Base-by-base conservation (phyloP, 2,113 vertebrate species). In the Periophthalmodon schlosseri region DNA sequence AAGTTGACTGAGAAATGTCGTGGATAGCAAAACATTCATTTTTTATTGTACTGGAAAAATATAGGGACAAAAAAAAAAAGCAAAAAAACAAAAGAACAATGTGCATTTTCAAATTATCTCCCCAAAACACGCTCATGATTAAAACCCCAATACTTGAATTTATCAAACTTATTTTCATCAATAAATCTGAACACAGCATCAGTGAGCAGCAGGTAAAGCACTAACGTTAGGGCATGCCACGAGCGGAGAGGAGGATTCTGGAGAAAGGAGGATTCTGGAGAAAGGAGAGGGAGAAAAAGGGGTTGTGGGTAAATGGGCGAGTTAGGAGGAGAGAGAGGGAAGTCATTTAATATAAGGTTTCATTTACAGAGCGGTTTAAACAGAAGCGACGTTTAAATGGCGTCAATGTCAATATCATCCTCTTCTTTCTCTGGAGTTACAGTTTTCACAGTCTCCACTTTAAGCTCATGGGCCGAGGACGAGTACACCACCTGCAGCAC, bases 381-480 rank as follows among this genome's bases (percentile, higher is more conserved):
- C 78, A 61, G 72, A 80, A 80, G 83, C 75, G 16, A 76, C 56
- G 39, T 86, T 91, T 94, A 99, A 94, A 99, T 99, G 80, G 97
- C 97, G 91, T 99, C 98, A 13, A 98, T 99, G 88, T 99, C 98
- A n/a, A 99, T 97, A 91, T 99, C 98, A 0, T 99, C 97, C 34
- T 95, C 94, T 24, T 98, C 98, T 83, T 97, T 96, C 18, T 84
- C 95, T 11, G 91, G 86, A 64, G 87, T 90, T 78, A 91, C 91
- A 49, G 95, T 91, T 93, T 97, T 96, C 91, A 99, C 94, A 39
- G 96, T 96, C 94, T 99, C 97, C 88, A 99, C 96, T 93, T 96
- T 98, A 74, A 98, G 95, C 91, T 97, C 95, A 39, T 93, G 95
- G 85, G 96, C 97, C 56, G 96, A 95, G 79, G 95, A 90, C 0